Evolutionary conservation across 2,113 vertebrate genomes (phyloP).

Genomic region (Melanostigma gelatinosum): DNA sequence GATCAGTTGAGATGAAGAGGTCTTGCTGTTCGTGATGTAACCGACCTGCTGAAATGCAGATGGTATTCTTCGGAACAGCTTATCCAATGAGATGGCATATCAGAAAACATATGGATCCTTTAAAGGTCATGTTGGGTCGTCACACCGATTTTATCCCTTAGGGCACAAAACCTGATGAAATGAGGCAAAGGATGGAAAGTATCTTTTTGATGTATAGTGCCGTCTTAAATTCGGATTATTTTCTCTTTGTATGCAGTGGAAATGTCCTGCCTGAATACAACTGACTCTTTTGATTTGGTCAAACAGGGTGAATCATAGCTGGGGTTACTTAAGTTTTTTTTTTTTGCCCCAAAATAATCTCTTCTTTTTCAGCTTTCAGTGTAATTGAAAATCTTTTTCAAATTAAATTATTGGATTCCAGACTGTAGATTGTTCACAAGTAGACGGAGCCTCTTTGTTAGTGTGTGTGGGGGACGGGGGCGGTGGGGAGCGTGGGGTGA

Average conservation of each 20-base stretch:
- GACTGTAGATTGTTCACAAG: slow-evolving; percentile 1
- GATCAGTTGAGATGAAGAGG: background rate
- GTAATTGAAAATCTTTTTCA: slow-evolving; percentile 34
- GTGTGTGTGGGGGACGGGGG: background rate
- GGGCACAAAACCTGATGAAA: background rate
- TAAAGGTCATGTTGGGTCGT: background rate
- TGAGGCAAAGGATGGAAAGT: too few species aligned
- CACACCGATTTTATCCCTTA: background rate
- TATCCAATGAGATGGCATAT: background rate
- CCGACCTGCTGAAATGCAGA: background rate
- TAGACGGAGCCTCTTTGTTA: background rate
- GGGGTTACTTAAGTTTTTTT: slow-evolving; percentile 7
- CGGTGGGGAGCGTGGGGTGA: background rate
- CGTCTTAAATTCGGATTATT: background rate
- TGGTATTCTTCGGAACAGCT: background rate
- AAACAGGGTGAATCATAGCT: background rate
- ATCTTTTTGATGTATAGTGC: background rate
- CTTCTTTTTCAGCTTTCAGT: slow-evolving; percentile 23
- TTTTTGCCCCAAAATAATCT: background rate
- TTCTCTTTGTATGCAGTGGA: background rate
- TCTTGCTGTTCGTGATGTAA: background rate
- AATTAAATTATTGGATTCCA: slow-evolving; percentile 15
- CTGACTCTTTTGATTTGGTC: slow-evolving; percentile 15
- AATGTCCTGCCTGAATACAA: slow-evolving; percentile 6
- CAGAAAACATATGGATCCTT: background rate